These are phyloP conservation scores for Synchiropus splendidus DNA, from an alignment of 2,113 vertebrate species.

Conservation along the genomic window DNA sequence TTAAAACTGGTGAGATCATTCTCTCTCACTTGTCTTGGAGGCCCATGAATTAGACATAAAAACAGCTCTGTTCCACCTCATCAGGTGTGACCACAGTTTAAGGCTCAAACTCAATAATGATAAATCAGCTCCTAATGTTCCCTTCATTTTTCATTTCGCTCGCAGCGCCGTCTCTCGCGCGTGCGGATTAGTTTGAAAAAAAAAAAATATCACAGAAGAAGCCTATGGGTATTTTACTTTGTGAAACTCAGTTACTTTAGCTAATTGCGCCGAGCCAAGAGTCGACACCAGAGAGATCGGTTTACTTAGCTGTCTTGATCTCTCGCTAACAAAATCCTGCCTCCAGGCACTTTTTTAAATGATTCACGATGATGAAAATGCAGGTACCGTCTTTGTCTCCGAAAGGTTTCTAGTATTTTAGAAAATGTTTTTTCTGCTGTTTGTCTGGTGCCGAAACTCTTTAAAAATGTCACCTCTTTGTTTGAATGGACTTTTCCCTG, in stretches of 20 bases:
- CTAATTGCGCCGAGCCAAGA: slow-evolving; percentile 2
- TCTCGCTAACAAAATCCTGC: slow-evolving; percentile 1
- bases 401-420: too few relatives aligned
- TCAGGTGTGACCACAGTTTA: slow-evolving; percentile 10
- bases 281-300: slow-evolving; percentile 1
- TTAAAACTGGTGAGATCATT: slow-evolving; percentile 1
- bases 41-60: neutral
- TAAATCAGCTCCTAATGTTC: slow-evolving; percentile 13
- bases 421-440: too few relatives aligned
- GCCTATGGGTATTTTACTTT: slow-evolving; percentile 3
- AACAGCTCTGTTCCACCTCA: slow-evolving; percentile 3
- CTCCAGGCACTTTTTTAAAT: neutral
- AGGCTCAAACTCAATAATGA: slow-evolving; percentile 8
- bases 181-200: too few relatives aligned
- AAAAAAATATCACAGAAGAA: too few relatives aligned
- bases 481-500: too few relatives aligned
- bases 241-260: slow-evolving; percentile 4
- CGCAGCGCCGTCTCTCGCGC: neutral
- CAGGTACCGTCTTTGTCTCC: too few relatives aligned
- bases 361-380: too few relatives aligned
- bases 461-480: too few relatives aligned
- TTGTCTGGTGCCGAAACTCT: too few relatives aligned
- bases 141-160: neutral
- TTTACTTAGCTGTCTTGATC: slow-evolving; percentile 5
- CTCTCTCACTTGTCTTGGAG: slow-evolving; percentile 4